A percentile compares a stretch with the other conserved stretches of the same genome.
These are phyloP conservation scores for Ctenoplectra terminalis DNA, from an alignment of 1,140 invertebrate genomes.

Conservation along the genomic window DNA sequence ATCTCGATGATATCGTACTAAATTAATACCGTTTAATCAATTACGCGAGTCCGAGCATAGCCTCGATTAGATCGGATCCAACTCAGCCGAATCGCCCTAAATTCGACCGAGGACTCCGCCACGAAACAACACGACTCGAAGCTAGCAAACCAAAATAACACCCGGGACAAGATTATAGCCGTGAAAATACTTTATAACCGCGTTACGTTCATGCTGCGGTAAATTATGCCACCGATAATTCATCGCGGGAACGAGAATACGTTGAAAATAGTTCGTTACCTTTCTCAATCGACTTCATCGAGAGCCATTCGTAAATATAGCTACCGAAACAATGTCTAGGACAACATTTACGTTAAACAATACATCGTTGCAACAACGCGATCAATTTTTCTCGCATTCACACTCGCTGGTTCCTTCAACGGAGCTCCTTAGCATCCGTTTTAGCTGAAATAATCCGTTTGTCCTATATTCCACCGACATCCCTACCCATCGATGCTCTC, in stretches of 20 bases:
- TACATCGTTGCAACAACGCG: too few species aligned
- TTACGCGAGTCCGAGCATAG: background rate
- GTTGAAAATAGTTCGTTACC: conserved; percentile 48
- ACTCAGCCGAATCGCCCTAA: conserved; percentile 8
- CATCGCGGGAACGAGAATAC: conserved; percentile 2
- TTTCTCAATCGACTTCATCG: background rate
- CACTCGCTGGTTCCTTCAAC: background rate
- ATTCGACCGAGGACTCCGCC: background rate
- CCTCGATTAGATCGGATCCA: background rate
- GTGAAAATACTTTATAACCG: conserved; percentile 56
- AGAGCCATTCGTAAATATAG: background rate
- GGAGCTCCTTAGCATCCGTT: too few species aligned
- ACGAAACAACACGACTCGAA: conserved; percentile 25
- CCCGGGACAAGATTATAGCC: conserved; percentile 43
- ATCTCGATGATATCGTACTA: too few species aligned
- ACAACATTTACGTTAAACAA: too few species aligned
- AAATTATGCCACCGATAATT: conserved; percentile 57
- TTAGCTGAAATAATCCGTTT: background rate
- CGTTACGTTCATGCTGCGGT: conserved; percentile 34
- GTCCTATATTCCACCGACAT: background rate
- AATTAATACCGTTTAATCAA: background rate
- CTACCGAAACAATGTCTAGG: background rate
- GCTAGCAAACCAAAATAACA: conserved; percentile 61
- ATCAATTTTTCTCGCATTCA: background rate
- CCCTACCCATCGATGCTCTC: background rate